A percentile compares a stretch with the other conserved stretches of the same genome.
These are phyloP conservation scores for Drosophila acutilabella DNA, from an alignment of 2,888 invertebrate species.

Conservation along the genomic window DNA sequence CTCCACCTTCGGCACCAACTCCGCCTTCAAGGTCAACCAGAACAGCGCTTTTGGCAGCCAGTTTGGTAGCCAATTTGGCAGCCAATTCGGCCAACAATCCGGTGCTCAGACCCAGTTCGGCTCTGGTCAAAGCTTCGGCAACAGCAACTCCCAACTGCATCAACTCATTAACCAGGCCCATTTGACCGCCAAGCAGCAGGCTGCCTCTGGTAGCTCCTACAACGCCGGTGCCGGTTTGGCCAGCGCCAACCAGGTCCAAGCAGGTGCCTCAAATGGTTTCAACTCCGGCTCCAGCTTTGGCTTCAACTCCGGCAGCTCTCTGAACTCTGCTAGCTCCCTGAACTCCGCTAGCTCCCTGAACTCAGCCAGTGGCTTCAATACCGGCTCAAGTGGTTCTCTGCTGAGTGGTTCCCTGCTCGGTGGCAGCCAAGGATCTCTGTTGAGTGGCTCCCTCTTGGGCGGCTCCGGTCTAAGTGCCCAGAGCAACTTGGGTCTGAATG, in stretches of 20 bases:
- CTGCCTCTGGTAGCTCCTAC: slow-evolving; percentile 55
- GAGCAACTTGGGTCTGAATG: slow-evolving; percentile 52
- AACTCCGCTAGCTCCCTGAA: slow-evolving; percentile 55
- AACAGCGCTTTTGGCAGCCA: slow-evolving; percentile 39
- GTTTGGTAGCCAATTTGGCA: slow-evolving; percentile 40
- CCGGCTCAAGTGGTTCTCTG: slow-evolving; percentile 47
- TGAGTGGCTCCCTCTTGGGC: slow-evolving; percentile 35
- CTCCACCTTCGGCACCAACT: slow-evolving; percentile 54
- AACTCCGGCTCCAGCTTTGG: slow-evolving; percentile 51
- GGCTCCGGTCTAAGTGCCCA: slow-evolving; percentile 42
- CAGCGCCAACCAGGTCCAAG: slow-evolving; percentile 65
- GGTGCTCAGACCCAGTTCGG: slow-evolving; percentile 33
- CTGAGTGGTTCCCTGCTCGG: slow-evolving; percentile 52
- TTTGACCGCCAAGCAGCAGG: slow-evolving; percentile 82
- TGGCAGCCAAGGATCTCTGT: slow-evolving; percentile 51
- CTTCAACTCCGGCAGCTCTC: slow-evolving; percentile 44
- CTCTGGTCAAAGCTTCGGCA: slow-evolving; percentile 25
- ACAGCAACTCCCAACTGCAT: slow-evolving; percentile 61
- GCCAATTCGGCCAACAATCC: slow-evolving; percentile 43
- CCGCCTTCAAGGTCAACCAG: slow-evolving; percentile 61
- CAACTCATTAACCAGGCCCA: slow-evolving; percentile 82
- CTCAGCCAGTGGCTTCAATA: slow-evolving; percentile 44
- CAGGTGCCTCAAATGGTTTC: slow-evolving; percentile 49
- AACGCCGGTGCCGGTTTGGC: slow-evolving; percentile 53
- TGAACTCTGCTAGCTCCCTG: slow-evolving; percentile 59